A percentile compares a stretch with the other conserved stretches of the same genome.
phyloP scores from a whole-genome alignment of 2,113 vertebrate genomes.

The Rhegmatorhina hoffmannsi region DNA sequence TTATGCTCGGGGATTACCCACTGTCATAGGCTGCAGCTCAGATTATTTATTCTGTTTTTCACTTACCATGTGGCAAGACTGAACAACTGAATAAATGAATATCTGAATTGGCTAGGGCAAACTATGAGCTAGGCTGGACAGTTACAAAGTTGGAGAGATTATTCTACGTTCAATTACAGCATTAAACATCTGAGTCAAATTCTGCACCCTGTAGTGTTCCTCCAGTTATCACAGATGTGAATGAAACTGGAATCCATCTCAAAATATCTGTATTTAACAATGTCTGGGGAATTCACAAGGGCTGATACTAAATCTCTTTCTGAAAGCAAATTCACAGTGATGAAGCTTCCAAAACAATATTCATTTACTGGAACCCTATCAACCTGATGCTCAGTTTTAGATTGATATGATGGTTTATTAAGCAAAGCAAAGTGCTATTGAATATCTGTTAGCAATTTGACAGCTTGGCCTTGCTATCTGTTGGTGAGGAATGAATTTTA shows the following conservation, averaged over 20 bases:
- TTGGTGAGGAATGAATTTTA: constrained; percentile 35
- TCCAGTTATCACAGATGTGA: neutral
- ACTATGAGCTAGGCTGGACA: neutral
- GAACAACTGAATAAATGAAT: neutral
- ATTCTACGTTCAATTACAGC: neutral
- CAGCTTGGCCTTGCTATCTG: neutral
- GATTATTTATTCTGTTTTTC: neutral
- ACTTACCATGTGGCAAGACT: neutral
- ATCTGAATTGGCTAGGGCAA: neutral
- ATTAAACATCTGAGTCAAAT: neutral
- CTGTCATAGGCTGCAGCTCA: neutral
- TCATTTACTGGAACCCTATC: constrained; percentile 52
- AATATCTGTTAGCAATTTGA: constrained; percentile 47
- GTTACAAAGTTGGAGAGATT: neutral
- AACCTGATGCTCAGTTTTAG: constrained; percentile 36
- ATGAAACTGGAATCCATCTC: constrained; percentile 32
- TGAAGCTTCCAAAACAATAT: constrained; percentile 43
- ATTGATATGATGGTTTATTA: constrained; percentile 57
- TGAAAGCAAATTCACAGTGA: constrained; percentile 8
- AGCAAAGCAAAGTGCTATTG: constrained; percentile 50
- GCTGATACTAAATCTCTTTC: constrained; percentile 31
- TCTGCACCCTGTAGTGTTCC: neutral
- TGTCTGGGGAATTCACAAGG: constrained; percentile 1
- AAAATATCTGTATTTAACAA: constrained; percentile 20
- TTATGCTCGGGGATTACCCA: neutral